phyloP scores from a whole-genome alignment of 92 coral and sea anemone genomes.

The Bergia sp. region DNA sequence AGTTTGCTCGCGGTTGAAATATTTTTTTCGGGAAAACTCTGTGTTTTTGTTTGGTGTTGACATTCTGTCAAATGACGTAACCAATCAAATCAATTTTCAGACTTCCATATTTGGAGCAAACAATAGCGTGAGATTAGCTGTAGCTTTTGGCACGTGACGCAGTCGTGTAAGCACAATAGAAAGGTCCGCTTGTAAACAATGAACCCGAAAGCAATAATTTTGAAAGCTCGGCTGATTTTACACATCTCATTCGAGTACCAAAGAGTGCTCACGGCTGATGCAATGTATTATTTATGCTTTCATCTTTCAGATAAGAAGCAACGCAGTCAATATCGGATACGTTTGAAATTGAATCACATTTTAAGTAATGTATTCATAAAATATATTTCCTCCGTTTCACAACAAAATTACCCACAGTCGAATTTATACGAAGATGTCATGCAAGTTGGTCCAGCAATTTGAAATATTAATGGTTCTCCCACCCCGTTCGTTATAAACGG shows the following conservation, averaged over 20 bases:
- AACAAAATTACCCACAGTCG: background rate
- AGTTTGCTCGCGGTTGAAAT: slow-evolving; percentile 38
- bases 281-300: background rate
- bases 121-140: slow-evolving; percentile 46
- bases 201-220: background rate
- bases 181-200: slow-evolving; percentile 32
- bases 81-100: slow-evolving; percentile 76
- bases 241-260: background rate
- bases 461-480: background rate
- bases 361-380: too few relatives aligned
- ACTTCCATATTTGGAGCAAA: slow-evolving; percentile 73
- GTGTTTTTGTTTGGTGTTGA: slow-evolving; percentile 94
- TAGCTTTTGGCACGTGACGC: slow-evolving; percentile 42
- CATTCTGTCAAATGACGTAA: slow-evolving; percentile 89
- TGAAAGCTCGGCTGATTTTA: slow-evolving; percentile 1
- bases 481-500: background rate
- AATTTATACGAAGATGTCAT: background rate
- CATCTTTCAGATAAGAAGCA: background rate
- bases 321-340: background rate
- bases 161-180: slow-evolving; percentile 6
- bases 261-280: background rate
- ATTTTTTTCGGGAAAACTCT: slow-evolving; percentile 85
- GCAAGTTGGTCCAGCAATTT: too few relatives aligned
- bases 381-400: background rate
- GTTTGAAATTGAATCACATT: background rate